phyloP scores from a whole-genome alignment of 2,113 vertebrate genomes.

The Syngnathus floridae region DNA sequence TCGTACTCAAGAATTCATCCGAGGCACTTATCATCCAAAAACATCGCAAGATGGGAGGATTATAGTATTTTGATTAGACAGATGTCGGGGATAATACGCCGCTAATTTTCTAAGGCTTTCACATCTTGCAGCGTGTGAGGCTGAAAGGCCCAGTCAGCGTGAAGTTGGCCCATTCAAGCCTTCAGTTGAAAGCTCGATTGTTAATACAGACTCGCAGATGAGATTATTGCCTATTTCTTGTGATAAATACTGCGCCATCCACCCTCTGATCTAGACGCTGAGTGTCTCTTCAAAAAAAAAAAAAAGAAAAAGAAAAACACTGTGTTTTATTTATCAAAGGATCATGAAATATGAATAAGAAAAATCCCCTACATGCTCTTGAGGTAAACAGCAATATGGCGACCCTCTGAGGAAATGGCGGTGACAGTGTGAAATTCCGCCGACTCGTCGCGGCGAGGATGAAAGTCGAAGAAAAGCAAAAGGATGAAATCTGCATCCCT shows the following conservation, averaged over 20 bases:
- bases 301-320: not conserved
- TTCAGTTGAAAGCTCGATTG: constrained; percentile 15
- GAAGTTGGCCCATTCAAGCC: constrained; percentile 9
- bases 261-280: constrained; percentile 12
- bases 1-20: constrained; percentile 51
- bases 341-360: constrained; percentile 12
- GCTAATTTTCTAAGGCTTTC: constrained; percentile 14
- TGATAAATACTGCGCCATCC: constrained; percentile 27
- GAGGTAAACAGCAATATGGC: constrained; percentile 35
- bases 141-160: constrained; percentile 14
- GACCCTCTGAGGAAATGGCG: constrained; percentile 63
- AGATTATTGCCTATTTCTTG: constrained; percentile 29
- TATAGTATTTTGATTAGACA: constrained; percentile 53
- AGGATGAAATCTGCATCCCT: constrained; percentile 63
- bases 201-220: constrained; percentile 25
- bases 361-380: constrained; percentile 15
- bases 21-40: constrained; percentile 43
- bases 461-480: constrained; percentile 68
- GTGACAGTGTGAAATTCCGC: constrained; percentile 72
- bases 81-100: constrained; percentile 44
- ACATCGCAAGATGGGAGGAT: constrained; percentile 50
- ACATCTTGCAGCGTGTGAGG: constrained; percentile 11
- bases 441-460: constrained; percentile 60
- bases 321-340: constrained; percentile 28
- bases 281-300: not conserved